Conservation (phyloP, 2,113 vertebrate genomes). For the Eulacestoma nigropectus region DNA sequence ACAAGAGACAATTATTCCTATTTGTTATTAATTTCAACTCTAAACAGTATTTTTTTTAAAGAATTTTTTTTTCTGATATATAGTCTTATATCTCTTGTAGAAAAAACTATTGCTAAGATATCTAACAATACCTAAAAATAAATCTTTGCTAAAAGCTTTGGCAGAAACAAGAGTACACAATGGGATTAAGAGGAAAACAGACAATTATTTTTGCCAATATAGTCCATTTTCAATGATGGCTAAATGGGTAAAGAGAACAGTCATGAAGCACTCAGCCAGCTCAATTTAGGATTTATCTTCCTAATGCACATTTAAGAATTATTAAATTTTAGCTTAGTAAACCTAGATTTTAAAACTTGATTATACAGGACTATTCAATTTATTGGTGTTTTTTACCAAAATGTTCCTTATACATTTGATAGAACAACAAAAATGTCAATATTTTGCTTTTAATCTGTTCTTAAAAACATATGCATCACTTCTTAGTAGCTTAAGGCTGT, state of each 20-base stretch:
- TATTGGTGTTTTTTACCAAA: neutral
- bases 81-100: neutral
- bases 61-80: accelerated
- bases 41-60: neutral
- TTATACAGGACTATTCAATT: neutral
- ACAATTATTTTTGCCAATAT: neutral
- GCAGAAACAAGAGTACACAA: neutral
- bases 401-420: neutral
- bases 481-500: neutral
- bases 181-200: neutral
- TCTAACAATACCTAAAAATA: neutral
- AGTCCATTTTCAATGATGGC: neutral
- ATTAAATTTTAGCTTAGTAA: neutral
- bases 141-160: neutral
- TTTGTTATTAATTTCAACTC: neutral
- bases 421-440: neutral
- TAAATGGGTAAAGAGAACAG: neutral
- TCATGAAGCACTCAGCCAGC: neutral
- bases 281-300: neutral
- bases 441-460: neutral
- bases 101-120: neutral
- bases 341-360: neutral
- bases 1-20: neutral
- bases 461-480: neutral
- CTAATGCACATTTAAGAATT: neutral